Evolutionary conservation across 1,140 invertebrate genomes (phyloP), one percentile per base, ranked within the genome.

Genomic region (Pomacea maculata): DNA sequence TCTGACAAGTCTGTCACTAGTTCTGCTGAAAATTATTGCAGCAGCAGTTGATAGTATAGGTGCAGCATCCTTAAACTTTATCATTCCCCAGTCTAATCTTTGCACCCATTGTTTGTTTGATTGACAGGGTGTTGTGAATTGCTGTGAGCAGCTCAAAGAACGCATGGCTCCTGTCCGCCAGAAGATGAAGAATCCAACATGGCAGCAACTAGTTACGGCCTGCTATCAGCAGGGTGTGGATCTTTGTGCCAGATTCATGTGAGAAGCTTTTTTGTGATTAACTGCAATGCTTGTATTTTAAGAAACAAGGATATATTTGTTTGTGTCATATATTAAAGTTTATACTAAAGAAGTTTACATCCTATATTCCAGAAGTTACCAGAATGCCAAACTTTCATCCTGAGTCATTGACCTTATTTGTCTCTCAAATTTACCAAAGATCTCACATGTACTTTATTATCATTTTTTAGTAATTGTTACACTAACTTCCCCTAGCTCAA

Each of bases 111-210:
- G 34, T 45, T 45, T 45, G 55, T 57, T 14, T 57, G 55, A 10
- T 14, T 57, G 57, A 17, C 80, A 89, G 88, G 86, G 84, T 25
- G 83, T 87, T 10, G 57, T 86, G 15, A 80, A 87, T 29, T 88
- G 87, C 68, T 89, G 88, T 83, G 75, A 87, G 15, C 57, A 65
- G 15, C 75, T 89, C 45, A 85, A 84, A 70, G 71, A 79, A 1
- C 81, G 88, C 52, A 86, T 89, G 82, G 84, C 79, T 5, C 87
- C 86, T 61, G 86, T 88, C 21, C 85, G 82, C 78, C 81, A 83
- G 7, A 87, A 86, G 75, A 85, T 88, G 85, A 72, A 68, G 10
- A 73, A 85, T 67, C 82, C 88, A 29, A 86, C 82, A 19, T 89
- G 88, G 88, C 75, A 85, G 68, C 68, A 88, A 19, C 65, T 89